Base-by-base conservation (phyloP, 1,140 invertebrate genomes). In the Cotesia vestalis region DNA sequence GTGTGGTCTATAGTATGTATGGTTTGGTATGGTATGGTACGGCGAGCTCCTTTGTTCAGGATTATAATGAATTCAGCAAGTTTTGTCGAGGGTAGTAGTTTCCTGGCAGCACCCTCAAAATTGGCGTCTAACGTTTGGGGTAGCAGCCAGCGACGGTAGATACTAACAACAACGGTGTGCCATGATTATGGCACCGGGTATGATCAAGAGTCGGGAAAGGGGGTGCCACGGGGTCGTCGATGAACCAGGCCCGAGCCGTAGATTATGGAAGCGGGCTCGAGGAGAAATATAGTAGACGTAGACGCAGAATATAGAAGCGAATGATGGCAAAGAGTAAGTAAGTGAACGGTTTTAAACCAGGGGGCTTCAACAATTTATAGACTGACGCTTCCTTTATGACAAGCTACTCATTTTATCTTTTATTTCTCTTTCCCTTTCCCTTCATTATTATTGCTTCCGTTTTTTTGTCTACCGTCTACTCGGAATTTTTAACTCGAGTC, bases 41-140 rank as follows among this genome's bases (percentile, higher is more conserved):
- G 14, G 40, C 5, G 40, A 11, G 40, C 34, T 79, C 81, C 83
- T 84, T 85, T 85, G 83, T 84, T 85, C 83, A 78, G 40, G 72
- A 72, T 77, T 71, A 79, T 85, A 84, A 85, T 85, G 82, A 85
- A 85, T 85, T 85, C 84, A 83, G 79, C 78, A 84, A 85, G 82
- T 85, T 85, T 84, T 81, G 79, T 82, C 82, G 81, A 85, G 83
- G 83, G 84, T 84, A 78, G 83, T 83, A 85, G 83, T 85, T 85
- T 85, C 83, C 83, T 83, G 83, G 75, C 78, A 77, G 82, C 81
- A 84, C 82, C 83, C 84, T 85, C 80, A 79, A 83, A 84, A 85
- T 83, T 83, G 81, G 81, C 80, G 84, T 81, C 70, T 72, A 75
- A 75, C 78, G 78, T 75, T 76, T 69, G 34, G 69, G 71, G 67